phyloP scores from a whole-genome alignment of 2,888 invertebrate genomes.

The Mythimna albipuncta region DNA sequence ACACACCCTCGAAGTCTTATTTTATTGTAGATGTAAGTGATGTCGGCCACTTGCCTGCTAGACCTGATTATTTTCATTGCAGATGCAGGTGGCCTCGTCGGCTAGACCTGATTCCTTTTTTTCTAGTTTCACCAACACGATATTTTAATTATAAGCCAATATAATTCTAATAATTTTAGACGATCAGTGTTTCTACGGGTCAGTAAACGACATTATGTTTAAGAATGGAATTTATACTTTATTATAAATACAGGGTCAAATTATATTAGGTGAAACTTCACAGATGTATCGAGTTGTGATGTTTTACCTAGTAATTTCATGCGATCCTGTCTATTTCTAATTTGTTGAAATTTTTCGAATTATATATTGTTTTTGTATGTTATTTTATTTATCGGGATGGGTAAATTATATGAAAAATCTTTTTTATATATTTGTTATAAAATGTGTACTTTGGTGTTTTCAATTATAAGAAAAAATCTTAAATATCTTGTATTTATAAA shows the following conservation, averaged over 20 bases:
- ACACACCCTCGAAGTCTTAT: too few species aligned
- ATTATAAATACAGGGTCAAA: neutral
- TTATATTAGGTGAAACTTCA: neutral
- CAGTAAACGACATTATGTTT: conserved; percentile 13
- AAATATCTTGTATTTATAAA: neutral
- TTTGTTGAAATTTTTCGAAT: conserved; percentile 13
- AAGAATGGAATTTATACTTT: conserved; percentile 39
- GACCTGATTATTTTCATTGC: too few species aligned
- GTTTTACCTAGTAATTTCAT: neutral
- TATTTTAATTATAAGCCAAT: conserved; percentile 13
- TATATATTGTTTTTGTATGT: conserved; percentile 8
- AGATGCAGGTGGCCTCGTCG: too few species aligned
- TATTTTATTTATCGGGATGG: conserved; percentile 28
- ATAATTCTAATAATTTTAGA: conserved; percentile 15
- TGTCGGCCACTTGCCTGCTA: too few species aligned
- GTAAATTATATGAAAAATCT: conserved; percentile 4
- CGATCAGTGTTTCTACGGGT: conserved; percentile 40
- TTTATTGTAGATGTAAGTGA: too few species aligned
- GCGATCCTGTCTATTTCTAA: neutral
- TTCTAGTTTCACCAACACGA: conserved; percentile 17
- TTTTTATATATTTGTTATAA: conserved; percentile 9
- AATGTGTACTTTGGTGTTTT: conserved; percentile 9
- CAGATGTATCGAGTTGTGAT: neutral
- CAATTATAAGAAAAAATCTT: neutral
- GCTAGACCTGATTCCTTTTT: too few species aligned